Conservation (phyloP, 1,140 invertebrate species). For the Campoletis sonorensis region DNA sequence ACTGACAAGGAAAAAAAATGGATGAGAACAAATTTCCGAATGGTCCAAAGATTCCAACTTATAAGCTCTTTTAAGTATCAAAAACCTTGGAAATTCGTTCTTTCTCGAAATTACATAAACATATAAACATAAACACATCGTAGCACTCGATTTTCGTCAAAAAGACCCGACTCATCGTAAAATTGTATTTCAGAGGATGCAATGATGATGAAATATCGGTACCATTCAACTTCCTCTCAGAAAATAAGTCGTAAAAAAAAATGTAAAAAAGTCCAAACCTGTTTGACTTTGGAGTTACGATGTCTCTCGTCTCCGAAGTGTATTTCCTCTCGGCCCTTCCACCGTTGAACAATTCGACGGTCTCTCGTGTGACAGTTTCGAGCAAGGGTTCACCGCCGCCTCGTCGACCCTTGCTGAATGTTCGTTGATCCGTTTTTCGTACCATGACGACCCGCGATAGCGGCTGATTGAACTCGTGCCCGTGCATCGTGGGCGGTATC, state of each 20-base stretch:
- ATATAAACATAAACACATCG: not conserved
- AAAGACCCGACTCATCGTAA: not conserved
- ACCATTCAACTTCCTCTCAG: not conserved
- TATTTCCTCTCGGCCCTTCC: slow-evolving; percentile 78
- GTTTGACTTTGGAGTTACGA: slow-evolving; percentile 74
- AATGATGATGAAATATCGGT: not conserved
- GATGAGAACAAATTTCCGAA: too few species aligned
- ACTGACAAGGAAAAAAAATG: too few species aligned
- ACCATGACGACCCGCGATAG: slow-evolving; percentile 81
- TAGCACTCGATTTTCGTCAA: not conserved
- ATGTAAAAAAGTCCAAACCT: slow-evolving; percentile 59
- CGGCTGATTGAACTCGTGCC: slow-evolving; percentile 78
- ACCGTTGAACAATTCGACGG: slow-evolving; percentile 79
- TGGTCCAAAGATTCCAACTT: too few species aligned
- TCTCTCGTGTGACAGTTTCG: slow-evolving; percentile 80
- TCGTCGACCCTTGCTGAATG: slow-evolving; percentile 75
- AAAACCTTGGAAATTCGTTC: too few species aligned
- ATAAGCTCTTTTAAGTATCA: too few species aligned
- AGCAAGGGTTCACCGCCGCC: slow-evolving; percentile 74
- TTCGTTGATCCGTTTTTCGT: slow-evolving; percentile 80
- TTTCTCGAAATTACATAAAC: not conserved
- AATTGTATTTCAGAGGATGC: not conserved
- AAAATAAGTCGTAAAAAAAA: slow-evolving; percentile 46
- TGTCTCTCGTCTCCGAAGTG: slow-evolving; percentile 78
- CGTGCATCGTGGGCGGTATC: slow-evolving; percentile 78